These are phyloP conservation scores for Upupa epops DNA, from an alignment of 2,113 vertebrate species.

Conservation along the genomic window DNA sequence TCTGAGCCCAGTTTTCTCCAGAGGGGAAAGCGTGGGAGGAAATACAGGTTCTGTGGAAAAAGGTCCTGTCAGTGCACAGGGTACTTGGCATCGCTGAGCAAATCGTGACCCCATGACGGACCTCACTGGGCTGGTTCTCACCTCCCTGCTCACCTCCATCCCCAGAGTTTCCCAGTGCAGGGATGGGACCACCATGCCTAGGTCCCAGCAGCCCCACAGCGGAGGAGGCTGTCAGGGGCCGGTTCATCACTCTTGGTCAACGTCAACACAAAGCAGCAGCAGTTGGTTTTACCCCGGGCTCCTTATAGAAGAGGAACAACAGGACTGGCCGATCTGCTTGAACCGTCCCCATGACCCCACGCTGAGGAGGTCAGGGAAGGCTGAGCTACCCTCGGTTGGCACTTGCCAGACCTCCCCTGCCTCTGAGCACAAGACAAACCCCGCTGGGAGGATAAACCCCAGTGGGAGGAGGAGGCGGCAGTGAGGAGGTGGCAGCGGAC, in stretches of 20 bases:
- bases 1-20: background rate
- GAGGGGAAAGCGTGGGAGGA: fast-evolving
- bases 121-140: fast-evolving
- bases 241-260: background rate
- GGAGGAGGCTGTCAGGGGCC: too few species aligned
- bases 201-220: background rate
- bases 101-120: fast-evolving
- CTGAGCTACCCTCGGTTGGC: background rate
- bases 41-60: background rate
- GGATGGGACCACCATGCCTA: fast-evolving
- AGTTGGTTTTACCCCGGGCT: background rate
- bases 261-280: background rate
- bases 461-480: background rate
- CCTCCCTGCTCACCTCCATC: background rate
- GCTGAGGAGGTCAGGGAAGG: background rate
- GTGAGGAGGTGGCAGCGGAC: background rate
- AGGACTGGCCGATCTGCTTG: fast-evolving
- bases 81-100: background rate
- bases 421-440: background rate
- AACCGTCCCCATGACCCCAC: fast-evolving
- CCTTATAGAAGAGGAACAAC: background rate
- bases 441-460: background rate
- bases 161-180: background rate
- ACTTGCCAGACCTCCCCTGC: background rate
- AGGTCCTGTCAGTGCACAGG: fast-evolving